phyloP scores from a whole-genome alignment of 1,140 invertebrate species.

The Rhopalosiphum maidis region DNA sequence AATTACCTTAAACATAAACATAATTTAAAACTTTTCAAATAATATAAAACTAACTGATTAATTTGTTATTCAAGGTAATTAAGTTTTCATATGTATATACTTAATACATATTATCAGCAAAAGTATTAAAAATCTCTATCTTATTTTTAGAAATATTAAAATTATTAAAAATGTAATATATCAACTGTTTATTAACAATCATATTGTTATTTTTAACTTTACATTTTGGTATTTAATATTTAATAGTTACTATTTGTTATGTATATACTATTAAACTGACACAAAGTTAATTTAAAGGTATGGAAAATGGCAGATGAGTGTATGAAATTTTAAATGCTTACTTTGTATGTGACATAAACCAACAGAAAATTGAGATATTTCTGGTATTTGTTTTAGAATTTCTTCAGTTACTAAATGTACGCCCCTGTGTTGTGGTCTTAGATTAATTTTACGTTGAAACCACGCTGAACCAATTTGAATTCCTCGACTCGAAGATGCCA shows the following conservation, averaged over 20 bases:
- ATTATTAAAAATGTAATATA: neutral
- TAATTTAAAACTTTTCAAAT: too few relatives aligned
- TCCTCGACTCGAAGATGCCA: slow-evolving; percentile 84
- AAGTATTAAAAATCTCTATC: neutral
- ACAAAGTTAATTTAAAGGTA: neutral
- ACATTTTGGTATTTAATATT: neutral
- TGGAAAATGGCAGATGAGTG: neutral
- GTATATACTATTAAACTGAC: neutral
- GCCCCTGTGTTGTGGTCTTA: slow-evolving; percentile 90
- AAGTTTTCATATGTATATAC: neutral
- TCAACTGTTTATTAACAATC: neutral
- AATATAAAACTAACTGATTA: too few relatives aligned
- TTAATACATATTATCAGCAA: neutral
- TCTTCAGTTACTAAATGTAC: slow-evolving; percentile 95
- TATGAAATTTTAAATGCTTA: slow-evolving; percentile 67
- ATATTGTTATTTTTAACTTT: too few relatives aligned
- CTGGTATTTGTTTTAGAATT: slow-evolving; percentile 90
- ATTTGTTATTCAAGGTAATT: neutral
- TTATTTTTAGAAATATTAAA: neutral
- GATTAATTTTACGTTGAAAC: slow-evolving; percentile 95
- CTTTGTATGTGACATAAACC: slow-evolving; percentile 95
- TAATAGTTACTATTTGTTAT: neutral
- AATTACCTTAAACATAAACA: too few relatives aligned
- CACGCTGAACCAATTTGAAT: slow-evolving; percentile 93
- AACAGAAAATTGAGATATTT: slow-evolving; percentile 89